Evolutionary conservation across 1,140 invertebrate genomes (phyloP).

Genomic region (Drosophila erecta): DNA sequence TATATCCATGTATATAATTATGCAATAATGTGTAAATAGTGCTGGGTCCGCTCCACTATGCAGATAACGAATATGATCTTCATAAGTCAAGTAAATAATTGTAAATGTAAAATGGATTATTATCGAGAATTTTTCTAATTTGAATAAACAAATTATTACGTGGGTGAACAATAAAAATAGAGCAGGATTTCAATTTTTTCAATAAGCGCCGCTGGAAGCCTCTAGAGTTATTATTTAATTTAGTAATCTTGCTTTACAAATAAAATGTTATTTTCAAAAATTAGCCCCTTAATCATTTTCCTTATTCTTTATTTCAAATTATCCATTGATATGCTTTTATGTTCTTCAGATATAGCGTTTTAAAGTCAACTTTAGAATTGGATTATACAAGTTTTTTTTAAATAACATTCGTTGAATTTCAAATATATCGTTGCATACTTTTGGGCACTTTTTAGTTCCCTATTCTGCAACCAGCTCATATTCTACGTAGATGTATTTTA

Average conservation of each 20-base stretch:
- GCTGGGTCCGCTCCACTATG: constrained; percentile 58
- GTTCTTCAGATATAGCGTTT: too few relatives aligned
- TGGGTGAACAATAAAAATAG: constrained; percentile 73
- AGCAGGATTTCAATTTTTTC: constrained; percentile 1
- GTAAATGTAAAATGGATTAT: constrained; percentile 73
- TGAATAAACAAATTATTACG: constrained; percentile 83
- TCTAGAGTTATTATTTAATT: constrained; percentile 11
- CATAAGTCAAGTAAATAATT: constrained; percentile 75
- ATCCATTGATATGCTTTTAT: background rate
- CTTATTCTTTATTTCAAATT: background rate
- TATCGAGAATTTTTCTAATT: constrained; percentile 77
- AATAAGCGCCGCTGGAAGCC: too few relatives aligned
- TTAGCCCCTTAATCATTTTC: background rate
- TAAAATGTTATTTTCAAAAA: constrained; percentile 12
- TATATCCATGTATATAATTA: constrained; percentile 46
- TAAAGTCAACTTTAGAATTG: too few relatives aligned
- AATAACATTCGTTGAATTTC: too few relatives aligned
- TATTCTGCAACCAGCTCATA: too few relatives aligned
- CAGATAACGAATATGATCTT: constrained; percentile 69
- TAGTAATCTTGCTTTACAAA: constrained; percentile 6
- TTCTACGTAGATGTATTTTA: too few relatives aligned
- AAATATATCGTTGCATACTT: too few relatives aligned
- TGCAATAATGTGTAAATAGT: constrained; percentile 58
- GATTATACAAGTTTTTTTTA: too few relatives aligned
- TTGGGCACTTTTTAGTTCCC: too few relatives aligned